Conservation (phyloP, 2,797 vertebrate genomes). For the Pygocentrus nattereri region DNA sequence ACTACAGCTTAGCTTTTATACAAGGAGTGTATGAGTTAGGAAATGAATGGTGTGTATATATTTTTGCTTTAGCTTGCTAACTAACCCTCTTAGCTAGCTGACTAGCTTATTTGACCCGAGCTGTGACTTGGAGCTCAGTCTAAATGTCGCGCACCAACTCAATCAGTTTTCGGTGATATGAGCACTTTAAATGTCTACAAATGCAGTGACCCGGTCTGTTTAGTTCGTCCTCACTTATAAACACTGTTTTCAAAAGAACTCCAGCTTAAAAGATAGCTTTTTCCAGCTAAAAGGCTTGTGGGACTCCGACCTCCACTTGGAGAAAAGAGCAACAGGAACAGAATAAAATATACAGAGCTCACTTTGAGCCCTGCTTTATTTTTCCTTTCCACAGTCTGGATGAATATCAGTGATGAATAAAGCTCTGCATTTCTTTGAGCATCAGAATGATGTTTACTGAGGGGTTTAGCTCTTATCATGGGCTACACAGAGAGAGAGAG, state of each 20-base stretch:
- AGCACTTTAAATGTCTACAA: not conserved
- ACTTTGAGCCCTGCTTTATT: not conserved
- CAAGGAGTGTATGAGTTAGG: too few relatives aligned
- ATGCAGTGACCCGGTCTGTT: not conserved
- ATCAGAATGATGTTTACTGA: conserved; percentile 14
- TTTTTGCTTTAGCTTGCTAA: too few relatives aligned
- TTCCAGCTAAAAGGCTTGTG: not conserved
- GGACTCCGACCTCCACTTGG: too few relatives aligned
- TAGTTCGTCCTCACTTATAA: not conserved
- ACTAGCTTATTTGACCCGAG: too few relatives aligned
- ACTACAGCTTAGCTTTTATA: too few relatives aligned
- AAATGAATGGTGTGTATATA: too few relatives aligned
- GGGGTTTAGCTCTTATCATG: conserved; percentile 4
- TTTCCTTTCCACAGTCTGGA: not conserved
- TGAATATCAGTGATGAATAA: not conserved
- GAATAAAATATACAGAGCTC: not conserved
- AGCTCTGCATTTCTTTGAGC: not conserved
- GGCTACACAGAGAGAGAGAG: not conserved
- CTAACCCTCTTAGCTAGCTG: too few relatives aligned
- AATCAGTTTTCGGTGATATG: too few relatives aligned
- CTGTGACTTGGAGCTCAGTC: too few relatives aligned
- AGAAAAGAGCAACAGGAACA: not conserved
- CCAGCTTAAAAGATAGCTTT: not conserved
- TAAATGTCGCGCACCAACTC: too few relatives aligned
- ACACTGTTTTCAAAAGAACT: not conserved